phyloP scores from a whole-genome alignment of 2,888 invertebrate genomes.

The Sarcophaga variegata region DNA sequence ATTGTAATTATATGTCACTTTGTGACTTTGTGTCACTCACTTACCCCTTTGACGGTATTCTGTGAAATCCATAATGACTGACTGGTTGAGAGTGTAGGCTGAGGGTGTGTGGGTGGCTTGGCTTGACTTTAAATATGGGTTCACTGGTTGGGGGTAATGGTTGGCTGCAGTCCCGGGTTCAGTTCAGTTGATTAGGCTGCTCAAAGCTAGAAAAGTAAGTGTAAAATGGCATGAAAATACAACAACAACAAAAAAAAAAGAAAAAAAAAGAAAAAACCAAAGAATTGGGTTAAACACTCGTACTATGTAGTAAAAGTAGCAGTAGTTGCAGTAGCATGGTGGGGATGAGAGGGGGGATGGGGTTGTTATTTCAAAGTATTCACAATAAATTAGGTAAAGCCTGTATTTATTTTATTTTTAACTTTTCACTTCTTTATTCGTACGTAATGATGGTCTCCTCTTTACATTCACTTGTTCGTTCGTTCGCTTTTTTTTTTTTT shows the following conservation, averaged over 20 bases:
- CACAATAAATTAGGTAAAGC: conserved; percentile 65
- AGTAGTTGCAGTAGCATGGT: too few relatives aligned
- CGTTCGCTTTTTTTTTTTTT: neutral
- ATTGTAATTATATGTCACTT: neutral
- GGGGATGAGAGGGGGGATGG: neutral
- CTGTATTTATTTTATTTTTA: conserved; percentile 51
- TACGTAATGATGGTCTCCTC: neutral
- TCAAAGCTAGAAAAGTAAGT: conserved; percentile 33
- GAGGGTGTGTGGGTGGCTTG: neutral
- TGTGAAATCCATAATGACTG: conserved; percentile 82
- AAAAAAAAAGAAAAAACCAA: conserved; percentile 15
- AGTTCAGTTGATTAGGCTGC: conserved; percentile 41
- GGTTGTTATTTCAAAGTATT: conserved; percentile 11
- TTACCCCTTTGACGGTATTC: conserved; percentile 84
- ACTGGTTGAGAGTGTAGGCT: neutral
- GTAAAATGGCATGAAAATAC: neutral
- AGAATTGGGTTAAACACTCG: conserved; percentile 59
- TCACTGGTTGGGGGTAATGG: neutral
- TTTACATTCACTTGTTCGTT: conserved; percentile 1
- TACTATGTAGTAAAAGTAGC: too few relatives aligned
- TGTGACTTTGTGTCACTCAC: conserved; percentile 73
- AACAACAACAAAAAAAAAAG: too few relatives aligned
- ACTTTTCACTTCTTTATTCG: conserved; percentile 19
- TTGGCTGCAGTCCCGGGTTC: conserved; percentile 47
- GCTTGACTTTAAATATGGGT: neutral